A percentile compares a stretch with the other conserved stretches of the same genome.
phyloP scores from a whole-genome alignment of 2,888 invertebrate genomes.

The Lysandra bellargus region DNA sequence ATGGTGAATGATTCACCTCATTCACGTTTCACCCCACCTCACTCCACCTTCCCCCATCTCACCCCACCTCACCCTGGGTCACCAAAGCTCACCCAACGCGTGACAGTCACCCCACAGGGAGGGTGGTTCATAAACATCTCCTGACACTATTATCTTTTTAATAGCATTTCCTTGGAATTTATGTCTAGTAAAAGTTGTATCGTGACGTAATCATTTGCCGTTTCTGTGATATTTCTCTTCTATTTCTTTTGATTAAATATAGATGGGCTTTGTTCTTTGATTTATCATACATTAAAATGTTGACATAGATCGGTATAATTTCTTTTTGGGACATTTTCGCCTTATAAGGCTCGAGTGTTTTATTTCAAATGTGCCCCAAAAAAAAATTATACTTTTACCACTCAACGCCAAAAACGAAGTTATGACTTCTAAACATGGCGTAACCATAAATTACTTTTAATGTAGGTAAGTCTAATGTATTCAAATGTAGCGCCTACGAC shows the following conservation, averaged over 20 bases:
- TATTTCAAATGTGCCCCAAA: neutral
- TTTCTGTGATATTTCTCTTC: neutral
- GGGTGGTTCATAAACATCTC: slow-evolving; percentile 28
- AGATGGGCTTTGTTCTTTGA: neutral
- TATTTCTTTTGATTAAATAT: neutral
- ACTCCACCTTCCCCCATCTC: neutral
- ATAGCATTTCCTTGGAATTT: slow-evolving; percentile 19
- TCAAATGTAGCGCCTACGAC: slow-evolving; percentile 23
- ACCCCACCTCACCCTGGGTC: neutral
- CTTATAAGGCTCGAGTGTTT: neutral
- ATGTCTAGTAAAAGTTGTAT: neutral
- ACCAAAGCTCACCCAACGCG: neutral
- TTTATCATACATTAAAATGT: neutral
- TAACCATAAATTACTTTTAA: slow-evolving; percentile 9
- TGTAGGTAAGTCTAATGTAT: neutral
- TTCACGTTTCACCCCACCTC: slow-evolving; percentile 6
- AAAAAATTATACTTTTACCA: slow-evolving; percentile 4
- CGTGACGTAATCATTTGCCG: neutral
- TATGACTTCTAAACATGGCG: neutral
- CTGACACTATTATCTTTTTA: slow-evolving; percentile 22
- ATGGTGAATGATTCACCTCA: slow-evolving; percentile 39
- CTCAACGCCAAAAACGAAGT: neutral
- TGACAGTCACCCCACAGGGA: neutral
- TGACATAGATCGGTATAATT: neutral
- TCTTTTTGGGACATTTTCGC: neutral